These are phyloP conservation scores for Macropus fuliginosus DNA, from an alignment of 2,797 vertebrate genomes.

Conservation along the genomic window DNA sequence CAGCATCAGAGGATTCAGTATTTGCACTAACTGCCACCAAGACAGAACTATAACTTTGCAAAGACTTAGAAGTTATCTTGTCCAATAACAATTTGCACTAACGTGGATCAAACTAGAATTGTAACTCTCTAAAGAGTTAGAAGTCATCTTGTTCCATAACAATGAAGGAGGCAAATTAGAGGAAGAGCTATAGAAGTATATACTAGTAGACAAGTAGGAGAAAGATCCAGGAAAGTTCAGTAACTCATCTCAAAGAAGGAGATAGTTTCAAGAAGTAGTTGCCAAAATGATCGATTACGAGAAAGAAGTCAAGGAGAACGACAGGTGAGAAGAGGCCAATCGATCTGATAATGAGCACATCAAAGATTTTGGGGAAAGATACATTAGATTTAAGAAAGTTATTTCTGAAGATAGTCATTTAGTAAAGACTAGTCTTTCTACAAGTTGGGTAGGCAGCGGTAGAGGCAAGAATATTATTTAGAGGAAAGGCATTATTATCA, in stretches of 20 bases:
- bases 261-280: neutral
- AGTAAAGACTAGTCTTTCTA: neutral
- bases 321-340: neutral
- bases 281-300: neutral
- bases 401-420: neutral
- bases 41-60: neutral
- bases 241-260: neutral
- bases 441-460: neutral
- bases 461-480: neutral
- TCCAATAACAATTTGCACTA: neutral
- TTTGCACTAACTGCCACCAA: neutral
- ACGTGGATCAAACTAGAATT: neutral
- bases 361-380: neutral
- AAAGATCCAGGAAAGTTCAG: neutral
- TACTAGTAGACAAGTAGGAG: neutral
- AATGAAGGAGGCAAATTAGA: neutral
- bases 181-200: neutral
- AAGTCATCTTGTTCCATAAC: neutral
- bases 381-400: neutral
- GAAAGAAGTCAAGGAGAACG: neutral
- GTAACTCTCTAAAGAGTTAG: neutral
- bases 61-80: neutral
- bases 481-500: neutral
- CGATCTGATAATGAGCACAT: neutral
- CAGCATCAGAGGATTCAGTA: neutral